Base-by-base conservation (phyloP, 2,888 invertebrate species). In the Achlya flavicornis region DNA sequence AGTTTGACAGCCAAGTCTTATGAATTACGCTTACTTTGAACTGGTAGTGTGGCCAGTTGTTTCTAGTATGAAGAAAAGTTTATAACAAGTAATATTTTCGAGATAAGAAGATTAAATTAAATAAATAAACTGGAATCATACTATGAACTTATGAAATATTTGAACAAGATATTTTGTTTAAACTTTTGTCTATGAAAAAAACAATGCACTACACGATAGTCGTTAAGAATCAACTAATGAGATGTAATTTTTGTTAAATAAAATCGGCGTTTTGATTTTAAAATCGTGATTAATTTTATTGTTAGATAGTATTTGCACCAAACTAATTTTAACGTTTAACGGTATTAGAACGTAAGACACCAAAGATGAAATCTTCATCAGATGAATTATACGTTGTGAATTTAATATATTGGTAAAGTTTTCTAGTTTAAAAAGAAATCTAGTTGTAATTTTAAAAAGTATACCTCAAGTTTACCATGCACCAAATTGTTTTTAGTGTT, bases 381-480 rank as follows among this genome's bases (percentile, higher is more conserved):
- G 89, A 93, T 93, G 92, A 92, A 91, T 26, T 87, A 88, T 87
- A 78, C 82, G 85, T 86, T 89, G 83, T 84, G 83, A 86, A 84
- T 82, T 60, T 86, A 88, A 87, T 87, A 86, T 88, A 88, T 87
- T 85, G 79, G 79, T 85, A 80, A 78, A 78, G 66, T 74, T 76
- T 77, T 66, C 46, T 71, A 77, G 72, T 76, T 82, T 71, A 66
- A 60, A 69, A 35, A 26, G n/a, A 64, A 53, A n/a, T 0, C 57
- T 76, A 77, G 71, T 63, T 71, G 35, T 73, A 62, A 73, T 78
- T 78, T 81, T 80, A 82, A 86, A 26, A 87, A 84, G 79, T 86
- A 90, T 93, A 93, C 93, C 93, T 93, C 93, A 93, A 87, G 92
- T 89, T 93, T 93, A 93, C 93, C 92, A 90, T 79, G 91, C 93